These are phyloP conservation scores for Drosophila longiperda DNA, from an alignment of 2,888 invertebrate species.

Conservation along the genomic window DNA sequence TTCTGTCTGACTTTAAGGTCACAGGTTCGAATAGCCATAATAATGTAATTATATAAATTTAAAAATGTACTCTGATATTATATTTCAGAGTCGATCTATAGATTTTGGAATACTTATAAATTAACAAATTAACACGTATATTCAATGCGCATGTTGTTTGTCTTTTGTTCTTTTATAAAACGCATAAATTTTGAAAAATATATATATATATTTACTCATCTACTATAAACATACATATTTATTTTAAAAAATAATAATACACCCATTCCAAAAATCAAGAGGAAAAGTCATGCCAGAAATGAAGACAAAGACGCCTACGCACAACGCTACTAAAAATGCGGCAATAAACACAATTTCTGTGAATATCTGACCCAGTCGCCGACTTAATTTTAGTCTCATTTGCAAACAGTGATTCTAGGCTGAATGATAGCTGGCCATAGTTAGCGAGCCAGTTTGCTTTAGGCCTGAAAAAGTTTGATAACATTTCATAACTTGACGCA, in stretches of 20 bases:
- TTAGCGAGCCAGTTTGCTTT: neutral
- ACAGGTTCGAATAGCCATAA: neutral
- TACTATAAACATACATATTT: conserved; percentile 12
- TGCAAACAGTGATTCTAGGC: conserved; percentile 7
- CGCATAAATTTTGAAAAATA: conserved; percentile 43
- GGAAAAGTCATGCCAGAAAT: conserved; percentile 23
- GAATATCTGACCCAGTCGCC: conserved; percentile 38
- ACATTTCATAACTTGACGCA: conserved; percentile 40
- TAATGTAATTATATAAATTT: neutral
- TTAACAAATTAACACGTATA: neutral
- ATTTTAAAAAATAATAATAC: conserved; percentile 25
- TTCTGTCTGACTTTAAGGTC: neutral
- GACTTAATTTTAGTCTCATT: conserved; percentile 33
- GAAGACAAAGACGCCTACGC: conserved; percentile 31
- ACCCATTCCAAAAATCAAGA: conserved; percentile 27
- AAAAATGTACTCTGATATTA: neutral
- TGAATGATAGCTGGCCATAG: conserved; percentile 2
- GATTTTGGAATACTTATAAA: neutral
- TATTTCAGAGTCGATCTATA: neutral
- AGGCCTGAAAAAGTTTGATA: conserved; percentile 32
- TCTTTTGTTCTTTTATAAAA: conserved; percentile 36
- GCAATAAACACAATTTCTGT: conserved; percentile 22
- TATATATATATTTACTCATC: neutral
- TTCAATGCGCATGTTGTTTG: neutral
- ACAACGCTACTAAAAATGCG: conserved; percentile 7